Base-by-base conservation (phyloP, 2,797 vertebrate species). In the Saxicola maurus region DNA sequence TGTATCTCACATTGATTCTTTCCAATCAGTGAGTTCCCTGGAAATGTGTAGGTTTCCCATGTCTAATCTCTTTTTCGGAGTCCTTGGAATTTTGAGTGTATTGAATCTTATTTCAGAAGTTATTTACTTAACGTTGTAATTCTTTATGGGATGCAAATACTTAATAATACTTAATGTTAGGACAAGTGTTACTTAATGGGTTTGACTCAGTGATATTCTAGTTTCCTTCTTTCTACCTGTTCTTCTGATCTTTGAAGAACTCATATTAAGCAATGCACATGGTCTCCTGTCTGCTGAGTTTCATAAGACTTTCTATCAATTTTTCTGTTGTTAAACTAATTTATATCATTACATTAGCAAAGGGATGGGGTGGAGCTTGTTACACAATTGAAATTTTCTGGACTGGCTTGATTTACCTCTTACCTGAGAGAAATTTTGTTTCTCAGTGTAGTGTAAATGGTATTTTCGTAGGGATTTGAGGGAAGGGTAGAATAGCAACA, bases 241-340 rank as follows among this genome's bases (percentile, higher is more conserved):
- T 60, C 46, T 55, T 60, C 0, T 59, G 23, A 11, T 73, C 35
- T 75, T 79, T 15, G 7, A 57, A 19, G 24, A 51, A 64, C 31
- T 76, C 0, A 0, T 52, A 6, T 60, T 52, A 52, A 89, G 27
- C 35, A 45, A 18, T 25, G 10, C 19, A 27, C 1, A 0, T 65
- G 51, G 19, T 43, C n/a, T 57, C 23, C 9, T 42, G 10, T 51
- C 45, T 13, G 13, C n/a, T 18, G 20, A 65, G 8, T 65, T 87
- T 52, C 17, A 3, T 49, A 72, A 16, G 35, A 30, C 24, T 72
- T 69, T 69, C 13, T 43, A 3, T 67, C 5, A 51, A 0, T 61
- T 65, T 83, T 30, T 71, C 30, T 87, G 5, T 55, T 69, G 45
- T 31, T 82, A 49, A 87, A 49, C 8, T 87, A 43, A 28, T 51